Evolutionary conservation across 2,113 vertebrate species (phyloP), one percentile per base, ranked within the genome.

Genomic region (Pelvicachromis taeniatus): DNA sequence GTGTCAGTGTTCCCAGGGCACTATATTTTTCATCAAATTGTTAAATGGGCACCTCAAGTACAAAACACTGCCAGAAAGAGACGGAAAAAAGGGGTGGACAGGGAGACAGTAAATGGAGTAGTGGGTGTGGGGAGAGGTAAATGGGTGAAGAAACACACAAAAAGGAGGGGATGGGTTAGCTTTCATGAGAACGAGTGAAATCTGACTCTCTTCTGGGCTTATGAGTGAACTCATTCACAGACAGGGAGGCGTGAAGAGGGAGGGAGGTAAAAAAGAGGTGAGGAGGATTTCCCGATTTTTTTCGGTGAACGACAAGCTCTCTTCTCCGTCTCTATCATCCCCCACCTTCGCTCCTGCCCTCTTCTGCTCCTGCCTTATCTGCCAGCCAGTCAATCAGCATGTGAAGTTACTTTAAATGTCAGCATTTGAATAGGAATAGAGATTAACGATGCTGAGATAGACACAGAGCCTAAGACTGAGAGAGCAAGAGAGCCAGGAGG

Each of bases 341-440:
- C 56, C 63, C 55, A 11, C 75, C 81, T 73, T 31, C 48, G 58
- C 78, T 21, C 48, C 68, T 9, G 5, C 63, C 80, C 73, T 52
- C 58, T 75, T 56, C 14, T 13, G 59, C 83, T 56, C 50, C 85
- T 42, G 82, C 79, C 78, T 93, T 92, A 94, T 93, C 94, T 91
- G 78, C 45, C 78, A 63, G 87, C 14, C 84, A 86, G 85, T 58
- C 90, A 77, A 90, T 82, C 87, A 55, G 88, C 81, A 75, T 84
- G 88, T 86, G 91, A 95, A 92, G 91, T 91, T 85, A 78, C 90
- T 93, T 89, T 90, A 95, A 95, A 95, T 95, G 94, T 93, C 94
- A 95, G 89, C 85, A 95, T 95, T 92, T 94, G 92, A 95, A 94
- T 95, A 91, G 93, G 73, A 95, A 92, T 88, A 85, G 87, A 94